A percentile compares a stretch with the other conserved stretches of the same genome.
These are phyloP conservation scores for Rhinolophus sinicus DNA, from an alignment of 2,113 vertebrate species.

Conservation along the genomic window DNA sequence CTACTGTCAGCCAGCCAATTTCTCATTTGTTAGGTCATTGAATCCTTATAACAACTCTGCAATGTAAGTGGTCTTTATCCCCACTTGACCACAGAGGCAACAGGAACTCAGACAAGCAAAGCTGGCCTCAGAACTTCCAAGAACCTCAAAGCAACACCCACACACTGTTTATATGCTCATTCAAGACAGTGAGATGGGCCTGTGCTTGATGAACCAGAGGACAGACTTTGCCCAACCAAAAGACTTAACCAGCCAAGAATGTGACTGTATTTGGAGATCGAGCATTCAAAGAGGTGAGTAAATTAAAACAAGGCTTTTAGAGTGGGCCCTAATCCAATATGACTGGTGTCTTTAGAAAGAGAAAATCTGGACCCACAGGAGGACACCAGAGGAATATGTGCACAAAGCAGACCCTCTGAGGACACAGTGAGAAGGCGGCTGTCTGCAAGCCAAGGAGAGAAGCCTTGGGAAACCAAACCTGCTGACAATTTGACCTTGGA, in stretches of 20 bases:
- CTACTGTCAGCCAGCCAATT: not conserved
- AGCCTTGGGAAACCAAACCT: too few species aligned
- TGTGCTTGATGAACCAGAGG: not conserved
- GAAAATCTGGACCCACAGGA: too few species aligned
- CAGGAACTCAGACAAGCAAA: not conserved
- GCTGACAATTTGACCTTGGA: not conserved
- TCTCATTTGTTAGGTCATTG: not conserved
- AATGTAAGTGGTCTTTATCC: not conserved
- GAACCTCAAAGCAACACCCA: not conserved
- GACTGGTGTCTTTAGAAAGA: too few species aligned
- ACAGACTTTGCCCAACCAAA: not conserved
- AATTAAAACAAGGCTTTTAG: accelerated
- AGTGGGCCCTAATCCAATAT: too few species aligned
- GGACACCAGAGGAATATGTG: too few species aligned
- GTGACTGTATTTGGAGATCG: not conserved
- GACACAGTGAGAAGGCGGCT: too few species aligned
- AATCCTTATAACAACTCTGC: not conserved
- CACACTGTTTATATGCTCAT: too few species aligned
- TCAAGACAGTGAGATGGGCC: not conserved
- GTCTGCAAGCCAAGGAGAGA: not conserved
- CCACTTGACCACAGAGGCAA: not conserved
- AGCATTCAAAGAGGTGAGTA: not conserved
- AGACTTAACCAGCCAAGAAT: not conserved
- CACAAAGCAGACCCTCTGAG: too few species aligned
- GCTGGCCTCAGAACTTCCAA: not conserved